Conservation (phyloP, 2,888 invertebrate species). For the Carterocephalus palaemon region DNA sequence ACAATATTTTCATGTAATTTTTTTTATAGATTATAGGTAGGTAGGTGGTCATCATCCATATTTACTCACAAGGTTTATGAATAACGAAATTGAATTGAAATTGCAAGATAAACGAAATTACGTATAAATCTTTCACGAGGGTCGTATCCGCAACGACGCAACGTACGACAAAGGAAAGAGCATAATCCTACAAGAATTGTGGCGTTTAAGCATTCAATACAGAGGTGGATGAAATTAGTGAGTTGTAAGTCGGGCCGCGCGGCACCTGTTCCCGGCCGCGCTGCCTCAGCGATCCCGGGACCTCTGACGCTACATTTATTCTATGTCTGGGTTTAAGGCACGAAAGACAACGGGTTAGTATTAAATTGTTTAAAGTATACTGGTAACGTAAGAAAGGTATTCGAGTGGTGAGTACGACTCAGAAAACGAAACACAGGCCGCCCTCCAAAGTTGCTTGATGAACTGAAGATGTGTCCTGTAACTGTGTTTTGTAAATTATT, state of each 20-base stretch:
- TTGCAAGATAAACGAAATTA: not conserved
- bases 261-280: constrained; percentile 64
- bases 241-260: constrained; percentile 50
- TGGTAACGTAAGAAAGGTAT: too few relatives aligned
- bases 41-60: too few relatives aligned
- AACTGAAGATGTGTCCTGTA: too few relatives aligned
- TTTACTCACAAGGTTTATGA: too few relatives aligned
- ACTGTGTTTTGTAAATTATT: too few relatives aligned
- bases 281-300: constrained; percentile 66
- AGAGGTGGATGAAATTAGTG: constrained; percentile 50
- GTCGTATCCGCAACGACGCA: constrained; percentile 5
- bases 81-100: too few relatives aligned
- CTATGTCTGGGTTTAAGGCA: constrained; percentile 40
- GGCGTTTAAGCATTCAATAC: constrained; percentile 26
- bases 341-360: constrained; percentile 7
- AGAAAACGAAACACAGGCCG: too few relatives aligned
- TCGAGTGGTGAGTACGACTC: too few relatives aligned
- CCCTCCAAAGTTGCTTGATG: too few relatives aligned
- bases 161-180: constrained; percentile 18
- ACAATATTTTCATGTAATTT: too few relatives aligned
- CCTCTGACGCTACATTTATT: constrained; percentile 60
- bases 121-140: not conserved
- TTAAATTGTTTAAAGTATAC: not conserved
- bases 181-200: constrained; percentile 10
- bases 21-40: too few relatives aligned